Percentiles rank a stretch among this genome's conserved stretches.
Evolutionary conservation across 1,140 invertebrate species (phyloP).

Genomic region (Phthorimaea operculella): DNA sequence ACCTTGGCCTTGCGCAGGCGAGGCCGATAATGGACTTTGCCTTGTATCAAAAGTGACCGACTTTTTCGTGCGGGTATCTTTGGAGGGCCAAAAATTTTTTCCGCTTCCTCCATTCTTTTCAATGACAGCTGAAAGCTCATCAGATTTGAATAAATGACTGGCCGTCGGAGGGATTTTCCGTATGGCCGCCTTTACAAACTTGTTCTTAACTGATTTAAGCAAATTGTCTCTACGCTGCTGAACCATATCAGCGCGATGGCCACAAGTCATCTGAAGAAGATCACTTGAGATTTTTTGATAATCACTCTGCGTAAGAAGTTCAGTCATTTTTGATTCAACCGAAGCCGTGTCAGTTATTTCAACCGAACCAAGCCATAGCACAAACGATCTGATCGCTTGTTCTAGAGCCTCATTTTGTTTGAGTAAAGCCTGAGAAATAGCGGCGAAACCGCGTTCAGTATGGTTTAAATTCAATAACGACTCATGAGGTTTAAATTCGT

Average conservation of each 20-base stretch:
- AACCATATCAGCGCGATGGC: constrained; percentile 9
- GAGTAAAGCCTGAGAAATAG: constrained; percentile 4
- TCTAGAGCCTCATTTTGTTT: constrained; percentile 7
- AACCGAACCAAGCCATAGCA: background rate
- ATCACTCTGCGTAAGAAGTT: constrained; percentile 5
- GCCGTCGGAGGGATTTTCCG: constrained; percentile 10
- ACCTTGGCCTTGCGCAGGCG: background rate
- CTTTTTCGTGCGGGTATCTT: constrained; percentile 1
- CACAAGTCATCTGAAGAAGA: constrained; percentile 10
- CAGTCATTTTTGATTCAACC: constrained; percentile 5
- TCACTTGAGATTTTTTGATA: constrained; percentile 9
- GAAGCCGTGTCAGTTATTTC: background rate
- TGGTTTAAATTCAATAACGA: background rate
- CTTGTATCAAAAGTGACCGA: background rate
- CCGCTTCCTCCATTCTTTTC: background rate
- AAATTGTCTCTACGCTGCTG: constrained; percentile 10
- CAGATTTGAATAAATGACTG: constrained; percentile 3
- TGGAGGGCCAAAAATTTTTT: constrained; percentile 1
- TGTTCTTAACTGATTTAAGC: constrained; percentile 7
- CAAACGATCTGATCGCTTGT: background rate
- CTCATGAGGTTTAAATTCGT: constrained; percentile 16
- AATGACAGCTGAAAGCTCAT: background rate
- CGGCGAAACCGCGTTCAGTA: constrained; percentile 8
- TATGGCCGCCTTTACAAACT: constrained; percentile 5
- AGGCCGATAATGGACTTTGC: background rate